Evolutionary conservation across 1,140 invertebrate genomes (phyloP).

Genomic region (Drosophila kikkawai): DNA sequence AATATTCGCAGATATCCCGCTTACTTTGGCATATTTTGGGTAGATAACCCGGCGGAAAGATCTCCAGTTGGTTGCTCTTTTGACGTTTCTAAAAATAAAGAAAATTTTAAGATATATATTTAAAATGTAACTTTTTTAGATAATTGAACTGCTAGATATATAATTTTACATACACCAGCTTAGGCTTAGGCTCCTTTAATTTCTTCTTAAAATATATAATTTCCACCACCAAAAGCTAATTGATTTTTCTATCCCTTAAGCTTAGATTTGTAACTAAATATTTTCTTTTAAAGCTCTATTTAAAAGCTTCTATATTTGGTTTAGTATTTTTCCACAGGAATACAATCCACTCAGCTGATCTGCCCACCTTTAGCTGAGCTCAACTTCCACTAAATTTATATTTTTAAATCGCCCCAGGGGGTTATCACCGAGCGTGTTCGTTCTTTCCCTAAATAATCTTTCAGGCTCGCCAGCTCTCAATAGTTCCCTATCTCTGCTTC

Average conservation of each 20-base stretch:
- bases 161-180: neutral
- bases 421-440: slow-evolving; percentile 55
- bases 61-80: slow-evolving; percentile 50
- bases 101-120: neutral
- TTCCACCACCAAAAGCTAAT: too few relatives aligned
- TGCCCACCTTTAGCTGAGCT: slow-evolving; percentile 1
- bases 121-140: neutral
- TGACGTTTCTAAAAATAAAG: slow-evolving; percentile 45
- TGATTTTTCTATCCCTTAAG: neutral
- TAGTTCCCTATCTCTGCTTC: slow-evolving; percentile 12
- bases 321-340: slow-evolving; percentile 30
- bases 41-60: slow-evolving; percentile 61
- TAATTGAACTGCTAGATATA: too few relatives aligned
- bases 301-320: neutral
- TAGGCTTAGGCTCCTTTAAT: neutral
- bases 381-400: slow-evolving; percentile 14
- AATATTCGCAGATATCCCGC: slow-evolving; percentile 58
- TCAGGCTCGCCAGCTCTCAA: slow-evolving; percentile 9
- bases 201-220: neutral
- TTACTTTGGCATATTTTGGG: slow-evolving; percentile 52
- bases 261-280: neutral
- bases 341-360: slow-evolving; percentile 35
- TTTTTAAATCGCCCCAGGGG: slow-evolving; percentile 31
- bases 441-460: slow-evolving; percentile 8
- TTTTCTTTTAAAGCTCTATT: neutral